Evolutionary conservation across 2,888 invertebrate species (phyloP).

Genomic region (Noctua comes): DNA sequence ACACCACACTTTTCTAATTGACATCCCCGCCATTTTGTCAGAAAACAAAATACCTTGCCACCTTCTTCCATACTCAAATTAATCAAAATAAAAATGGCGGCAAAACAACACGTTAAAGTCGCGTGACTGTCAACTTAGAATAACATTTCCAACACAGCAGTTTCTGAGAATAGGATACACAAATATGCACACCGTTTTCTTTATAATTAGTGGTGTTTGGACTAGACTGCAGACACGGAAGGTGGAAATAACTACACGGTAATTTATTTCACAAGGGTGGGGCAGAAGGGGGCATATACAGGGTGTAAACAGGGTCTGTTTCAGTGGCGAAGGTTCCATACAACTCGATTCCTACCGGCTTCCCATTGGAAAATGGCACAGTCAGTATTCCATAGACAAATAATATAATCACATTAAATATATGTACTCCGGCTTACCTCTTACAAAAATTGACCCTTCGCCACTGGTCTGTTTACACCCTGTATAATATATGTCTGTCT

Average conservation of each 20-base stretch:
- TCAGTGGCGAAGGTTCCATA: too few species aligned
- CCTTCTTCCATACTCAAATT: conserved; percentile 21
- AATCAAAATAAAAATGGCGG: conserved; percentile 43
- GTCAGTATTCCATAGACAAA: too few species aligned
- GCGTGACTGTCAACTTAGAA: conserved; percentile 42
- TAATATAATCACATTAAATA: too few species aligned
- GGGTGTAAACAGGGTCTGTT: too few species aligned
- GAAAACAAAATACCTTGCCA: not conserved
- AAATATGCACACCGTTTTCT: conserved; percentile 59
- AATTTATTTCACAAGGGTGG: not conserved
- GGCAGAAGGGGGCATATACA: too few species aligned
- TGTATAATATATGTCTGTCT: too few species aligned
- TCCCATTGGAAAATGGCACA: too few species aligned
- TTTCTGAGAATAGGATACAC: conserved; percentile 47
- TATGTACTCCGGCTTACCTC: too few species aligned
- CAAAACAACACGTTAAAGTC: conserved; percentile 35
- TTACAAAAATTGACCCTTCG: too few species aligned
- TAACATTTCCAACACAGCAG: conserved; percentile 39
- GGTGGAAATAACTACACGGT: conserved; percentile 3
- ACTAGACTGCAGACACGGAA: conserved; percentile 39
- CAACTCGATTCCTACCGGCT: too few species aligned
- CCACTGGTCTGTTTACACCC: too few species aligned
- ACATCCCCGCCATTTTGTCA: not conserved
- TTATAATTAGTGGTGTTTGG: conserved; percentile 55
- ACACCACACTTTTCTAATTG: conserved; percentile 7